Evolutionary conservation across 2,888 invertebrate species (phyloP), one percentile per base, ranked within the genome.

Genomic region (Lepidocyrtinus sp.): DNA sequence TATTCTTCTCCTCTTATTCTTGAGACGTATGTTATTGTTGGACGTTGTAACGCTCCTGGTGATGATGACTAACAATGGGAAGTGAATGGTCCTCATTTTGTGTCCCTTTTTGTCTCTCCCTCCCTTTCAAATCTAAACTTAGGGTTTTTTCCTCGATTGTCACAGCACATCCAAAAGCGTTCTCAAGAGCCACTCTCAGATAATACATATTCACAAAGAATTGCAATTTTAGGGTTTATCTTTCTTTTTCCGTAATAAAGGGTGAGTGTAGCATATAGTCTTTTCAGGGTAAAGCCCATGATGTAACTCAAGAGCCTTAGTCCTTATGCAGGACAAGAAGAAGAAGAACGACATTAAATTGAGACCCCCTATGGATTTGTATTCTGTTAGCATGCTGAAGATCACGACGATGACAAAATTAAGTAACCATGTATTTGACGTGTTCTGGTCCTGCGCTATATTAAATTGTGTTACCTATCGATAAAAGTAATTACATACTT

Each of bases 331-430:
- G 36, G 36, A 7, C 36, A 1, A 50, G 24, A 62, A 12, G 62
- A 69, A 69, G 17, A 67, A 75, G 70, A 75, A 50, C 75, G 75
- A 71, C 75, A 80, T 70, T 71, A 75, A 80, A 75, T 46, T n/a
- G 59, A 26, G 75, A 77, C 76, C 81, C 64, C 81, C n/a, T n/a
- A 73, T 81, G 73, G 59, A 61, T n/a, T n/a, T n/a, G 72, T 17
- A 75, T 68, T 69, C 75, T 22, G 12, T 65, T 27, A 25, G 71
- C 71, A 68, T 72, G 59, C 15, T 55, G 46, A 74, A 45, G 68
- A 68, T 61, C 50, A 50, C 50, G 21, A 69, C 59, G 78, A 79
- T 36, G 80, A 80, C 50, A 63, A 75, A 75, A 81, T 75, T 81
- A 75, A 67, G 63, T 26, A 71, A 64, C 36, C 63, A 72, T 72